Percentiles rank a stretch among this genome's conserved stretches.
These are phyloP conservation scores for Pteropus rufus DNA, from an alignment of 2,797 vertebrate genomes.

Conservation along the genomic window DNA sequence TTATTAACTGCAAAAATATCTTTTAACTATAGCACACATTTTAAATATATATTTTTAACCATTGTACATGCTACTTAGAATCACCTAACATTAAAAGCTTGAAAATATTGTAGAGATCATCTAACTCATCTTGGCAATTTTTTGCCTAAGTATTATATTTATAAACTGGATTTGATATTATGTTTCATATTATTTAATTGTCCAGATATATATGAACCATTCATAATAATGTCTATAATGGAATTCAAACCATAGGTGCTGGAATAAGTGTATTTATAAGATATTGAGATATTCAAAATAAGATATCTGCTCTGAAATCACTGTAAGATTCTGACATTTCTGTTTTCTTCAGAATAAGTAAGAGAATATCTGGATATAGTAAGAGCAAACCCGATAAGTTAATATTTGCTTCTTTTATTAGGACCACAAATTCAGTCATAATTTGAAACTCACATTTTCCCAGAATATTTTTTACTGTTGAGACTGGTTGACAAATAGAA, in stretches of 20 bases:
- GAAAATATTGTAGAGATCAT: neutral
- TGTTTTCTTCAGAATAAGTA: neutral
- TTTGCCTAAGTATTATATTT: neutral
- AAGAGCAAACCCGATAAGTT: neutral
- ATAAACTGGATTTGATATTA: neutral
- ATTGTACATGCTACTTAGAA: conserved; percentile 14
- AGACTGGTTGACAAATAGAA: neutral
- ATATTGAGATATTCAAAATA: neutral
- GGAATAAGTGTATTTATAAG: conserved; percentile 23
- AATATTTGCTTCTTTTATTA: neutral
- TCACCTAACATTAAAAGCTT: neutral
- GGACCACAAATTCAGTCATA: neutral
- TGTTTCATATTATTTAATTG: neutral
- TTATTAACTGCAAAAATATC: conserved; percentile 27
- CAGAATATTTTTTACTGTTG: neutral
- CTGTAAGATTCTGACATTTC: neutral
- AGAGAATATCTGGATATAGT: neutral
- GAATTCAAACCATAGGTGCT: neutral
- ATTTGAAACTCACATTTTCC: neutral
- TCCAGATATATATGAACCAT: neutral
- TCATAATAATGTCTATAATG: neutral
- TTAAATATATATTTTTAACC: neutral
- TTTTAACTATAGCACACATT: neutral
- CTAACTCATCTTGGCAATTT: neutral
- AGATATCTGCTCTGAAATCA: neutral